These are phyloP conservation scores for Ifrita kowaldi DNA, from an alignment of 2,113 vertebrate genomes.

Conservation along the genomic window DNA sequence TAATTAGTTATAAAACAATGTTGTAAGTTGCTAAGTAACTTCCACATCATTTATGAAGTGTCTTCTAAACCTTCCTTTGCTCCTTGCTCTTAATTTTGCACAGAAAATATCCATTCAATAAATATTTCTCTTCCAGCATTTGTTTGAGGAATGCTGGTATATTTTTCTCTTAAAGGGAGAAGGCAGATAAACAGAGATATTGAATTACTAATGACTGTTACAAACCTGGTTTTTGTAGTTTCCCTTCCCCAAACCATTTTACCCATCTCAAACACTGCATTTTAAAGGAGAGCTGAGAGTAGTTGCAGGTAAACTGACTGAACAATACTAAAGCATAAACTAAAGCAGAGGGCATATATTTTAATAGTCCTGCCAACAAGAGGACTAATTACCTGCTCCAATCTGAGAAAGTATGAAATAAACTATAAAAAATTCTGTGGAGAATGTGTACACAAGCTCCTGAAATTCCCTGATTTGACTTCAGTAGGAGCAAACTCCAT, in stretches of 20 bases:
- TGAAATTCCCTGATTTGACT: not conserved
- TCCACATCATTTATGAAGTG: not conserved
- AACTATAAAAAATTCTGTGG: not conserved
- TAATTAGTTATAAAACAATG: not conserved
- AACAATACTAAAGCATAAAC: not conserved
- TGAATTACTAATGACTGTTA: not conserved
- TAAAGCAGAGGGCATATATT: not conserved
- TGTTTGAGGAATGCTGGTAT: not conserved
- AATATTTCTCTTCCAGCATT: not conserved
- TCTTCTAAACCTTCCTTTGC: not conserved
- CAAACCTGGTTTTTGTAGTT: not conserved
- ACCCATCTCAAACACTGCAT: not conserved
- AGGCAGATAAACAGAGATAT: not conserved
- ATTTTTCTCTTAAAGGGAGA: not conserved
- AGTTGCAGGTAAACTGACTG: not conserved
- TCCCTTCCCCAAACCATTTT: not conserved
- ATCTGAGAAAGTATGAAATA: not conserved
- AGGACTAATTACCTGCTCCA: not conserved
- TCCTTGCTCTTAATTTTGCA: not conserved
- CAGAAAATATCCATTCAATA: not conserved
- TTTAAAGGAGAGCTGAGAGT: not conserved
- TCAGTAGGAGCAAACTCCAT: not conserved
- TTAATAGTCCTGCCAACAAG: not conserved
- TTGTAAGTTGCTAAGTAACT: not conserved
- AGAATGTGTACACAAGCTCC: not conserved